These are phyloP conservation scores for Eupeodes luniger DNA, from an alignment of 2,888 invertebrate genomes.

Conservation along the genomic window DNA sequence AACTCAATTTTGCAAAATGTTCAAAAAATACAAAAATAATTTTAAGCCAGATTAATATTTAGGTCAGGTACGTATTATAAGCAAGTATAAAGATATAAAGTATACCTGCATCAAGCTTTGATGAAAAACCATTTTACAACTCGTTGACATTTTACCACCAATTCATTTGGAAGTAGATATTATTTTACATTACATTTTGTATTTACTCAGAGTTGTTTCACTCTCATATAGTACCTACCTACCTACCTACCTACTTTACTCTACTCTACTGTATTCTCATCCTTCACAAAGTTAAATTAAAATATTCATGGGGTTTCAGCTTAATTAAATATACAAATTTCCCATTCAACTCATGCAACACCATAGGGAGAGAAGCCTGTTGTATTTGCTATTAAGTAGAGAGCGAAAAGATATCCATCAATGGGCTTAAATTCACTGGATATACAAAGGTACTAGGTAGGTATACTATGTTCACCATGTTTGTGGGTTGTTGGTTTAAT, in stretches of 20 bases:
- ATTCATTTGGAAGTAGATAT: slow-evolving; percentile 55
- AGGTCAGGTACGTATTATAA: slow-evolving; percentile 41
- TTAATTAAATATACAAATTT: slow-evolving; percentile 76
- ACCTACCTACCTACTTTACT: not conserved
- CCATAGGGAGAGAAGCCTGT: not conserved
- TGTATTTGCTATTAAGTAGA: not conserved
- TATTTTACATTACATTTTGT: slow-evolving; percentile 38
- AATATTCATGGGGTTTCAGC: slow-evolving; percentile 73
- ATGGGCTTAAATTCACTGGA: slow-evolving; percentile 50
- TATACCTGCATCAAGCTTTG: not conserved
- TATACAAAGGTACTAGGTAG: not conserved
- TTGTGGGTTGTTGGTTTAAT: slow-evolving; percentile 28
- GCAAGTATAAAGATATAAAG: too few relatives aligned
- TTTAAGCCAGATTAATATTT: slow-evolving; percentile 19
- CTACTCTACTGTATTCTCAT: not conserved
- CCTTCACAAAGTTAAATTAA: slow-evolving; percentile 51
- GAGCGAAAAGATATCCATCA: slow-evolving; percentile 61
- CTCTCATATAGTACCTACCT: not conserved
- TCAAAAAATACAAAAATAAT: not conserved
- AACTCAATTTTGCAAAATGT: not conserved
- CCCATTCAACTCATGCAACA: slow-evolving; percentile 40
- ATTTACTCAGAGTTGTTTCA: not conserved
- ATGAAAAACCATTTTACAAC: slow-evolving; percentile 39
- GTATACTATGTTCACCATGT: not conserved
- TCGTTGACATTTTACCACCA: slow-evolving; percentile 48